phyloP scores from a whole-genome alignment of 64 coral and sea anemone genomes.

The Dendronephthya gigantea region DNA sequence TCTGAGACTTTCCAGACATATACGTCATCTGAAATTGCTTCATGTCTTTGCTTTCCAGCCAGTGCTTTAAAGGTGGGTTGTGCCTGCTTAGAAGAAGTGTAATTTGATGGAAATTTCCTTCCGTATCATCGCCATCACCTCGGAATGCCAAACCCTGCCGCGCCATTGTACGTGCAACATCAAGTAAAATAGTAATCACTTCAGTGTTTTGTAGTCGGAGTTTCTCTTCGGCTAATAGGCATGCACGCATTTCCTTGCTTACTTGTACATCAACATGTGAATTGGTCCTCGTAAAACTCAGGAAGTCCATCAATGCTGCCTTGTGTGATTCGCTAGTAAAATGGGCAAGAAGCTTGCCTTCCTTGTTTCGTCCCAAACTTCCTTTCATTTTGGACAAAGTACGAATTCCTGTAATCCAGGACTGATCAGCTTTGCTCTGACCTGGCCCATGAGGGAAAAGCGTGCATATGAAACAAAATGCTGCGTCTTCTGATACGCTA shows the following conservation, averaged over 20 bases:
- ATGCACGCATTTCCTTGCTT: background rate
- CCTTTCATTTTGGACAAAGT: background rate
- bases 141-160: too few relatives aligned
- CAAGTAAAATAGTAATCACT: background rate
- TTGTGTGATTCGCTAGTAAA: background rate
- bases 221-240: background rate
- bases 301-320: background rate
- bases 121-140: too few relatives aligned
- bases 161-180: background rate
- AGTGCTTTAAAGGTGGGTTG: too few relatives aligned
- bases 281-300: background rate
- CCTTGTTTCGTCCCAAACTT: background rate
- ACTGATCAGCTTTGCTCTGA: too few relatives aligned
- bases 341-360: background rate
- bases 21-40: too few relatives aligned
- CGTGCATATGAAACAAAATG: too few relatives aligned
- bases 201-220: background rate
- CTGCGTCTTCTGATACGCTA: too few relatives aligned
- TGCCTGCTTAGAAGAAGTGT: too few relatives aligned
- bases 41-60: too few relatives aligned
- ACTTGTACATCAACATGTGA: background rate
- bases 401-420: background rate
- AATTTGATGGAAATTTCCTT: too few relatives aligned
- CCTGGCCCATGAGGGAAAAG: too few relatives aligned
- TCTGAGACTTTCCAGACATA: too few relatives aligned